Base-by-base conservation (phyloP, 2,797 vertebrate genomes). In the Acropternis orthonyx region DNA sequence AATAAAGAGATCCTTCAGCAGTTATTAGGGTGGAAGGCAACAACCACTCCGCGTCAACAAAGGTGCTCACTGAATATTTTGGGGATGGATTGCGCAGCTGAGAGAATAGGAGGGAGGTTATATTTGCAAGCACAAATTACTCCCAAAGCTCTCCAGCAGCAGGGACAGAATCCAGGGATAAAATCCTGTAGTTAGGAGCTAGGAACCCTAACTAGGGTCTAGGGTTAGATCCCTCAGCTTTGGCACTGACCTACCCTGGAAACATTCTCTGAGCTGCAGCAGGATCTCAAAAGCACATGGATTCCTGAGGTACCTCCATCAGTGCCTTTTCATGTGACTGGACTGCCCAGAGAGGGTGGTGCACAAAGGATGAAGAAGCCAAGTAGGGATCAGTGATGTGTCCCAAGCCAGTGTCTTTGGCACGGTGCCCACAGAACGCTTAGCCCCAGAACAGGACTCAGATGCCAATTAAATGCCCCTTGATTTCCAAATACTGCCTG, bases 401-500 rank as follows among this genome's bases (percentile, higher is more conserved):
- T 18, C 8, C 11, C 14, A 39, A 9, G 46, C 8, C n/a, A 37
- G 19, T 41, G 51, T 19, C 21, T 85, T 68, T 36, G 27, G 22
- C 17, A 26, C 12, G 27, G 4, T 10, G 32, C 12, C 19, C 36
- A 1, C 1, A 65, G 18, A 78, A 39, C 2, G 10, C 2, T 59
- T 12, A 32, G 1, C 5, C 19, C 27, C 10, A 9, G 32, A 46
- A 6, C 19, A 71, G 10, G 32, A 59, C 37, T 41, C 56, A 80
- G 61, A 27, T 8, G 22, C 5, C 24, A 20, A 37, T 12, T 48
- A 87, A 93, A 67, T 20, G 6, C 5, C 37, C 22, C 21, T 51
- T 3, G 4, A 22, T 55, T 79, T 78, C 34, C 63, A 54, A 81
- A 65, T 12, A 32, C 2, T 15, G 22, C 18, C 26, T 80, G 12